Percentiles rank a stretch among this genome's conserved stretches.
Conservation (phyloP, 1,140 invertebrate species). For the Cherax quadricarinatus region DNA sequence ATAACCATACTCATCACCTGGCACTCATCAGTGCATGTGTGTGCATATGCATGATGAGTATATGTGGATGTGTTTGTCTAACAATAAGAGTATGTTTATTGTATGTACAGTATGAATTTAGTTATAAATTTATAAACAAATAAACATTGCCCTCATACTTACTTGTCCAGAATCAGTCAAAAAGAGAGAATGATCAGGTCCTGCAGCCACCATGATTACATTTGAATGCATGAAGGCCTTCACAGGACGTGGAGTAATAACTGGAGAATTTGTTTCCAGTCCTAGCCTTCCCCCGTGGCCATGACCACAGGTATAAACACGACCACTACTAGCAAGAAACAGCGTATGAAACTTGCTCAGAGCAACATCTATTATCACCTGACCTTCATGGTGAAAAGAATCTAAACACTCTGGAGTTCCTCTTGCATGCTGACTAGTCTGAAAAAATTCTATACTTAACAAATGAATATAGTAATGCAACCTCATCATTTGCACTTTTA, state of each 20-base stretch:
- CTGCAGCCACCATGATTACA: conserved; percentile 36
- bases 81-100: no score
- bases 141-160: not conserved
- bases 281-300: conserved; percentile 60
- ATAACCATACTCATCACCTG: no score
- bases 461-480: not conserved
- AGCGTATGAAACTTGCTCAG: conserved; percentile 60
- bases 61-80: no score
- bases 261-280: conserved; percentile 30
- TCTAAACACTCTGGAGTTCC: conserved; percentile 59
- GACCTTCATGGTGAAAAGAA: conserved; percentile 42
- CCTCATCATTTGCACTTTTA: not conserved
- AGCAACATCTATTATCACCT: conserved; percentile 26
- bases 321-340: conserved; percentile 46
- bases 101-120: no score
- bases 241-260: conserved; percentile 41
- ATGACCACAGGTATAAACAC: conserved; percentile 56
- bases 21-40: no score
- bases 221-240: conserved; percentile 39
- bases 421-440: conserved; percentile 37
- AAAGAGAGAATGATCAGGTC: conserved; percentile 55
- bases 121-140: no score
- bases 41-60: no score
- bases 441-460: not conserved
- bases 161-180: conserved; percentile 53